A percentile compares a stretch with the other conserved stretches of the same genome.
These are phyloP conservation scores for Auanema freiburgensis DNA, from an alignment of 2,888 invertebrate genomes.

Conservation along the genomic window DNA sequence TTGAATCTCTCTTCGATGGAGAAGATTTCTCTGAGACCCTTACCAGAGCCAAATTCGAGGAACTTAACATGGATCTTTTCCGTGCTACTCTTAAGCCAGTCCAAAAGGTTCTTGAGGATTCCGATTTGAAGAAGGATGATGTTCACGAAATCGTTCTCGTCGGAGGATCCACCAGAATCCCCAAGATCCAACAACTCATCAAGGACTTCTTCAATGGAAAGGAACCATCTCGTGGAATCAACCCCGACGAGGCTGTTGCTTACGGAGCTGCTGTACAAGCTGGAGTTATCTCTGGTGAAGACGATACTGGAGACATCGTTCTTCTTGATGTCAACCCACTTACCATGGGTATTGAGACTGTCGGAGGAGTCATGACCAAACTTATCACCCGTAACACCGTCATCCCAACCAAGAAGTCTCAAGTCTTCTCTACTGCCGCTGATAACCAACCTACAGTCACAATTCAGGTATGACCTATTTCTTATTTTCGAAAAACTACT, in stretches of 20 bases:
- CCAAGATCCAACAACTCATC: conserved; percentile 79
- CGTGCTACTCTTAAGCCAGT: conserved; percentile 91
- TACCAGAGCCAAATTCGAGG: conserved; percentile 88
- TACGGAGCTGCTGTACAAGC: conserved; percentile 94
- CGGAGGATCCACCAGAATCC: conserved; percentile 98
- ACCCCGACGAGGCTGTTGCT: conserved; percentile 90
- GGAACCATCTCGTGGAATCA: conserved; percentile 80
- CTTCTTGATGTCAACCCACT: conserved; percentile 96
- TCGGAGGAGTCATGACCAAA: conserved; percentile 99
- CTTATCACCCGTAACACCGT: conserved; percentile 95
- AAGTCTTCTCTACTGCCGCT: conserved; percentile 97
- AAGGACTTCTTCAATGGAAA: conserved; percentile 87
- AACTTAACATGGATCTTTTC: conserved; percentile 68
- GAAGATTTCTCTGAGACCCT: conserved; percentile 97
- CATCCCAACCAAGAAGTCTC: conserved; percentile 97
- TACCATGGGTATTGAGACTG: conserved; percentile 98
- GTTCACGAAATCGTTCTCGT: conserved; percentile 98
- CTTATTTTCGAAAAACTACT: not conserved
- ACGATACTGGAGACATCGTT: conserved; percentile 82
- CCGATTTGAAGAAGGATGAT: conserved; percentile 96
- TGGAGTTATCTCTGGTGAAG: conserved; percentile 94
- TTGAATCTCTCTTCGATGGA: conserved; percentile 96
- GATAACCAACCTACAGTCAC: conserved; percentile 99
- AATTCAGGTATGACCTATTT: conserved; percentile 75
- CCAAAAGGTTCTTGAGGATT: conserved; percentile 87